phyloP scores from a whole-genome alignment of 2,888 invertebrate genomes.

The Cheilosia pagana region DNA sequence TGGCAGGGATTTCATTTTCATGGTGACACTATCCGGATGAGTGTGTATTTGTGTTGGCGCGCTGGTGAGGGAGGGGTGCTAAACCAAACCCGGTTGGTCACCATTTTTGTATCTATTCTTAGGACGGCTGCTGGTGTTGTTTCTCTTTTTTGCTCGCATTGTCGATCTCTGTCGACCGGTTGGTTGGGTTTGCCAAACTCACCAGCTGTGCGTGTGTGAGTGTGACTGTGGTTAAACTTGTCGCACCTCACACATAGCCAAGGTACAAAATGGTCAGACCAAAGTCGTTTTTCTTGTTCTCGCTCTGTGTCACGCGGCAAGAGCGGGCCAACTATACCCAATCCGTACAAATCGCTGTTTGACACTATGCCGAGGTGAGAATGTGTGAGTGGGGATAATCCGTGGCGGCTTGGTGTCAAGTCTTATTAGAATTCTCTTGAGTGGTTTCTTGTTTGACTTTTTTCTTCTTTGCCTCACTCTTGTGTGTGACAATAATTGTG shows the following conservation, averaged over 20 bases:
- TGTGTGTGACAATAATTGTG: slow-evolving; percentile 59
- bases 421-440: slow-evolving; percentile 76
- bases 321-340: slow-evolving; percentile 42
- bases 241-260: slow-evolving; percentile 76
- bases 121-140: slow-evolving; percentile 45
- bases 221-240: slow-evolving; percentile 81
- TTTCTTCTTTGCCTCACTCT: slow-evolving; percentile 1
- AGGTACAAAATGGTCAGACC: slow-evolving; percentile 61
- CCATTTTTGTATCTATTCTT: slow-evolving; percentile 75
- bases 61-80: slow-evolving; percentile 65
- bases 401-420: slow-evolving; percentile 75
- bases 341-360: slow-evolving; percentile 75
- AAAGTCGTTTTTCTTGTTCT: slow-evolving; percentile 71
- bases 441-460: slow-evolving; percentile 68
- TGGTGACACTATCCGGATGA: slow-evolving; percentile 38
- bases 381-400: slow-evolving; percentile 79
- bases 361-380: slow-evolving; percentile 76
- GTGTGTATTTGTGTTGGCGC: slow-evolving; percentile 47
- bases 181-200: slow-evolving; percentile 56
- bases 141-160: slow-evolving; percentile 62
- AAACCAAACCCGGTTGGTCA: slow-evolving; percentile 75
- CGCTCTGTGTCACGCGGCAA: slow-evolving; percentile 77
- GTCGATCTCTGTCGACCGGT: slow-evolving; percentile 69
- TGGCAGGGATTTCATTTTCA: slow-evolving; percentile 53
- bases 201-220: slow-evolving; percentile 48